A percentile compares a stretch with the other conserved stretches of the same genome.
These are phyloP conservation scores for Gari tellinella DNA, from an alignment of 2,888 invertebrate genomes.

Conservation along the genomic window DNA sequence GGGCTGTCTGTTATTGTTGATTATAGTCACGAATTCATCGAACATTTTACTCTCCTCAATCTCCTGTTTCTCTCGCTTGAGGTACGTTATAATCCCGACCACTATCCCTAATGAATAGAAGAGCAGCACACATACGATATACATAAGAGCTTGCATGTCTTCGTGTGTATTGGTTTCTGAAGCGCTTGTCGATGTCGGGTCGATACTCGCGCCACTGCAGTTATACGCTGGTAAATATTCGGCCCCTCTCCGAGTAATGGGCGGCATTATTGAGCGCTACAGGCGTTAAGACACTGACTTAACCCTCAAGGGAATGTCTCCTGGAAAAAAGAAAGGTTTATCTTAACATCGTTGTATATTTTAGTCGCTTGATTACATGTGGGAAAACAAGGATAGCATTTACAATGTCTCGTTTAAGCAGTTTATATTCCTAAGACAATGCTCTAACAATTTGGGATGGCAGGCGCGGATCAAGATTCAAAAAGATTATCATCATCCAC, in stretches of 20 bases:
- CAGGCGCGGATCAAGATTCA: no score
- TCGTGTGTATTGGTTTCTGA: constrained; percentile 41
- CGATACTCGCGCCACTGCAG: constrained; percentile 22
- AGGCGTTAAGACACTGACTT: no score
- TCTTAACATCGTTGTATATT: no score
- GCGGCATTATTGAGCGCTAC: constrained; percentile 13
- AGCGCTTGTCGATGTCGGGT: constrained; percentile 21
- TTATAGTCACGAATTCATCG: constrained; percentile 77
- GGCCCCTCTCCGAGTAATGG: constrained; percentile 6
- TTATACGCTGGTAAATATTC: constrained; percentile 1
- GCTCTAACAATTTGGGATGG: no score
- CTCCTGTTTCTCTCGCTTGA: constrained; percentile 76
- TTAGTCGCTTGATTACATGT: no score
- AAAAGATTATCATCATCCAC: no score
- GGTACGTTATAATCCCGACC: constrained; percentile 76
- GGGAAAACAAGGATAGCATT: no score
- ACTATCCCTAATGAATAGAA: constrained; percentile 79
- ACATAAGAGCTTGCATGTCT: constrained; percentile 77
- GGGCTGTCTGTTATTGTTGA: no score
- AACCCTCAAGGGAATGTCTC: no score
- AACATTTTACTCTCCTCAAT: constrained; percentile 82
- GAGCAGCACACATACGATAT: constrained; percentile 77
- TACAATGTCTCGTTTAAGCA: no score
- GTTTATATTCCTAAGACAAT: no score
- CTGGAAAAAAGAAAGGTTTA: no score